Evolutionary conservation across 2,113 vertebrate genomes (phyloP).

Genomic region (Corydoras sp.): DNA sequence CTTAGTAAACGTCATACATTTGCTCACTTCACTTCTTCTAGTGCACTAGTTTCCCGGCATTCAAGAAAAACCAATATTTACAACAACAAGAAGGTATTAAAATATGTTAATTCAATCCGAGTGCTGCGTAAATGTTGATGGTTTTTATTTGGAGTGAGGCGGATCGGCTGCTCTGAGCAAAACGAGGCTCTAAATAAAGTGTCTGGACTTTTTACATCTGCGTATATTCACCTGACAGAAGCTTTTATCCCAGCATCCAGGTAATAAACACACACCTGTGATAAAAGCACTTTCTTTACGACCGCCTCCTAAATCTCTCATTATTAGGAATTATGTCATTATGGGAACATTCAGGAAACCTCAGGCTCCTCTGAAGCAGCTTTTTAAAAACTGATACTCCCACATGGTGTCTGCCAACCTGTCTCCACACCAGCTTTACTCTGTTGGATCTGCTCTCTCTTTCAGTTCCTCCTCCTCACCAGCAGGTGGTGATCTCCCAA

Average conservation of each 20-base stretch:
- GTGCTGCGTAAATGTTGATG: background rate
- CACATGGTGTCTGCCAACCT: background rate
- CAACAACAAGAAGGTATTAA: no score
- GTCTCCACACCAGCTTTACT: background rate
- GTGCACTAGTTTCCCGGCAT: no score
- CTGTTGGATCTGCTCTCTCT: background rate
- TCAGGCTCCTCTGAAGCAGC: no score
- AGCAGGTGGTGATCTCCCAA: conserved; percentile 1
- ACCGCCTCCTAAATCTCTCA: no score
- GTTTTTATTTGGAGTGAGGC: no score
- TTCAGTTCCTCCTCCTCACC: conserved; percentile 6
- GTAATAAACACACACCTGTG: background rate
- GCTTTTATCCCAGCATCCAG: background rate
- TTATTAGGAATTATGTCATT: background rate
- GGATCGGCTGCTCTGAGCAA: background rate
- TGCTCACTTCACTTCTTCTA: no score
- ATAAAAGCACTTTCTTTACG: background rate
- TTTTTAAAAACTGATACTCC: no score
- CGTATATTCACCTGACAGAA: background rate
- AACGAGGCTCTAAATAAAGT: background rate
- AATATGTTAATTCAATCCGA: background rate
- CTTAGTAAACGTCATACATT: no score
- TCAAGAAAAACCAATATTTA: no score
- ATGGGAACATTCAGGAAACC: background rate
- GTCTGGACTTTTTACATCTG: background rate